Percentiles rank a stretch among this genome's conserved stretches.
Conservation (phyloP, 2,888 invertebrate species). For the Agrochola circellaris region DNA sequence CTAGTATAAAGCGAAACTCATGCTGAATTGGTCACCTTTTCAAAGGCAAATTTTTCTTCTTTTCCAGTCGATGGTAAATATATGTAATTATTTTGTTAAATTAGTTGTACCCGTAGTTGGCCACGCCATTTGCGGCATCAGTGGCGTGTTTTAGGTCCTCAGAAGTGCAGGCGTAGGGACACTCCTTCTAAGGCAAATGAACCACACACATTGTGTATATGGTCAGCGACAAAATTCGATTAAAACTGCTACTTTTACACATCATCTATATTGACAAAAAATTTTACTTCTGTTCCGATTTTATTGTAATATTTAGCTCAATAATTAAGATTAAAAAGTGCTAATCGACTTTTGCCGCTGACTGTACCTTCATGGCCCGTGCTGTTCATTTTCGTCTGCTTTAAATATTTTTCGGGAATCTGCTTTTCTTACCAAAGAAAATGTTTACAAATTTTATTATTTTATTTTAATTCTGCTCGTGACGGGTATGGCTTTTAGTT, state of each 20-base stretch:
- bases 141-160: too few relatives aligned
- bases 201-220: neutral
- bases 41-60: too few relatives aligned
- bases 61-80: too few relatives aligned
- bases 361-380: neutral
- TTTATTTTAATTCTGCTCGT: constrained; percentile 9
- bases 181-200: neutral
- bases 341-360: neutral
- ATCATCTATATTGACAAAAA: neutral
- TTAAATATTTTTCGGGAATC: neutral
- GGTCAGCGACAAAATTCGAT: too few relatives aligned
- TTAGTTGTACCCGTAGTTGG: too few relatives aligned
- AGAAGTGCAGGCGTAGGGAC: too few relatives aligned
- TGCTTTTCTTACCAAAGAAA: constrained; percentile 10
- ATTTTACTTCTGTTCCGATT: neutral
- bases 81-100: too few relatives aligned
- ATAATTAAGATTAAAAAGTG: neutral
- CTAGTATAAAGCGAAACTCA: too few relatives aligned
- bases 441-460: constrained; percentile 1
- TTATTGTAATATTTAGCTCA: too few relatives aligned
- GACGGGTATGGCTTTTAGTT: constrained; percentile 1
- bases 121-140: too few relatives aligned
- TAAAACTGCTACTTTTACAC: neutral
- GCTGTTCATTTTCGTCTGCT: neutral
- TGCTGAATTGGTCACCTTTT: too few relatives aligned